Evolutionary conservation across 2,113 vertebrate species (phyloP).

Genomic region (Takifugu bimaculatus): DNA sequence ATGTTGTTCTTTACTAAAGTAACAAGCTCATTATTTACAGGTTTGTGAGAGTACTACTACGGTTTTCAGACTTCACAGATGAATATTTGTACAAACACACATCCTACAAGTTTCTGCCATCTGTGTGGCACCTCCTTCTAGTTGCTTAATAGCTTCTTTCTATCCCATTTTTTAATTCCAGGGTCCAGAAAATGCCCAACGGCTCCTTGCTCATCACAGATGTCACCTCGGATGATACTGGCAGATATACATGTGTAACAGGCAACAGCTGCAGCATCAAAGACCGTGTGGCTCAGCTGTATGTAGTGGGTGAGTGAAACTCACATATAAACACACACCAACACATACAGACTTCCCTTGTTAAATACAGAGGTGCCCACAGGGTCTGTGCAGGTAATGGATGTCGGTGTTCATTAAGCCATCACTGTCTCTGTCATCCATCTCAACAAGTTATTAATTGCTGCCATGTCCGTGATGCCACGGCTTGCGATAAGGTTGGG

Average conservation of each 20-base stretch:
- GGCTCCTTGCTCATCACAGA: constrained; percentile 88
- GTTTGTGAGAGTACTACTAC: no score
- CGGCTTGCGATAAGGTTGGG: constrained; percentile 32
- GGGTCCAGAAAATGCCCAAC: constrained; percentile 92
- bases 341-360: constrained; percentile 1
- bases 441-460: constrained; percentile 54
- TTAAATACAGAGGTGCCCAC: constrained; percentile 20
- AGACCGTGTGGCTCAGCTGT: constrained; percentile 83
- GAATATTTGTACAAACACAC: no score
- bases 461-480: constrained; percentile 28
- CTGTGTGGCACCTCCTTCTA: no score
- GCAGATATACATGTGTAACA: constrained; percentile 90
- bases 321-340: neutral
- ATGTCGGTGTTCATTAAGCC: constrained; percentile 52
- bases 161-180: constrained; percentile 35
- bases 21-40: no score
- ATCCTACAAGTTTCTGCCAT: no score
- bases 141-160: neutral
- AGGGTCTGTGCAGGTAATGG: constrained; percentile 8
- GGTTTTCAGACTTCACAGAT: no score
- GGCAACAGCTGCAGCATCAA: constrained; percentile 97
- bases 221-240: constrained; percentile 86
- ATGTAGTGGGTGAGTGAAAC: constrained; percentile 86
- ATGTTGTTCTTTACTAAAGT: no score
- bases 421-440: constrained; percentile 28